Evolutionary conservation across 2,797 vertebrate species (phyloP), one percentile per base, ranked within the genome.

Genomic region (Emys orbicularis): DNA sequence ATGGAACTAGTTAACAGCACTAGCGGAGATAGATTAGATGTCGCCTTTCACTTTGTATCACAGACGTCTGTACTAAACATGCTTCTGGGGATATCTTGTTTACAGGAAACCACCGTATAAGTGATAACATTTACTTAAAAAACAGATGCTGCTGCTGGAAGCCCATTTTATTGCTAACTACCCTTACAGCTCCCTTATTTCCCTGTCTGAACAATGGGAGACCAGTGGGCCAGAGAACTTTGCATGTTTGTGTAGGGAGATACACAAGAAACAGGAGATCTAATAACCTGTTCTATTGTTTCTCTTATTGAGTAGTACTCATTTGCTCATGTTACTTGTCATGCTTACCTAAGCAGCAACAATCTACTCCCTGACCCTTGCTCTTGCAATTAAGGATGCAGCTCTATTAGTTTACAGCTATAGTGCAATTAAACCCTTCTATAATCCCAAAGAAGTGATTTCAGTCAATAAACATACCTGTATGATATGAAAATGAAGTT

Each of bases 371-470:
- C 90, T 98, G 89, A 97, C 83, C 85, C 82, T 96, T 97, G 59
- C 74, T 90, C 94, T 92, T 90, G 88, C 92, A 95, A 79, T 97
- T 97, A 95, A 91, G 92, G 90, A 83, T 92, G 54, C 52, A 92
- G 74, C 49, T 72, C 10, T 81, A 3, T 93, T 95, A 79, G 37
- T 94, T 83, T 84, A 79, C n/a, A 90, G 10, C 77, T 82, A 1
- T 44, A 31, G 52, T 81, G 81, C 79, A 92, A 54, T 94, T 84
- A 94, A 94, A 77, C 77, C 59, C 8, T 65, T 81, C 79, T 86
- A 10, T 93, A 95, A 87, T 29, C 53, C 87, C 86, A 77, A 80
- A 94, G 91, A 95, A 68, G 2, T 59, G 25, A 8, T 72, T 96
- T 91, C 37, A 93, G n/a, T 53, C 5, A 4, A 53, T 95, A 91